These are phyloP conservation scores for Aproaerema taeniolella DNA, from an alignment of 2,888 invertebrate species.

Conservation along the genomic window DNA sequence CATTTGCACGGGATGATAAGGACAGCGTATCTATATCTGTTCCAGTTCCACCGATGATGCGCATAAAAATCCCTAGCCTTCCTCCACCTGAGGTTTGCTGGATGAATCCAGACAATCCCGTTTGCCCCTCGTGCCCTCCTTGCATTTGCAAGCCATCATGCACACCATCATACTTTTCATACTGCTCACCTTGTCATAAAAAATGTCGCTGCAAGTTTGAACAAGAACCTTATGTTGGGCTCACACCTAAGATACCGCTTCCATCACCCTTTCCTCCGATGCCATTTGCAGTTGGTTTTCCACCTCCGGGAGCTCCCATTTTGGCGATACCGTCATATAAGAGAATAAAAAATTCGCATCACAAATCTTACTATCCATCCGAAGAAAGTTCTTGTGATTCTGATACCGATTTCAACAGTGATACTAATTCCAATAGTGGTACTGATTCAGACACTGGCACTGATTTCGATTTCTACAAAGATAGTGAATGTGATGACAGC, in stretches of 20 bases:
- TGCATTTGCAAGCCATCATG: slow-evolving; percentile 51
- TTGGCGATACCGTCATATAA: too few species aligned
- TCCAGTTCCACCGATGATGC: slow-evolving; percentile 7
- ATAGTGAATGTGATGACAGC: too few species aligned
- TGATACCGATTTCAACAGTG: not conserved
- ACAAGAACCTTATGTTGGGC: not conserved
- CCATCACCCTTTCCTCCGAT: slow-evolving; percentile 1
- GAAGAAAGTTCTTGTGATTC: too few species aligned
- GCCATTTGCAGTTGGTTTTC: too few species aligned
- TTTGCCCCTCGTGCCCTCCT: slow-evolving; percentile 56
- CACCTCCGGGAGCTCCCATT: too few species aligned
- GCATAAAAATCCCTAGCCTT: not conserved
- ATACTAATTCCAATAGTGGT: not conserved
- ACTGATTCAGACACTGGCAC: not conserved
- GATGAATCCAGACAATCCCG: not conserved
- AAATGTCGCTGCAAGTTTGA: slow-evolving; percentile 42
- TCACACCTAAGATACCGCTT: not conserved
- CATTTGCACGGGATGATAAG: too few species aligned
- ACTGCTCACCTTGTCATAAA: slow-evolving; percentile 55
- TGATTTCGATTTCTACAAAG: slow-evolving; percentile 1
- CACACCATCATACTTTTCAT: slow-evolving; percentile 58
- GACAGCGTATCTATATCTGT: too few species aligned
- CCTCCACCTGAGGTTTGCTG: slow-evolving; percentile 18
- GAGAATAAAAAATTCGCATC: too few species aligned
- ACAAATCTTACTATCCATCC: too few species aligned